Evolutionary conservation across 2,888 invertebrate genomes (phyloP).

Genomic region (Calameuta filiformis): DNA sequence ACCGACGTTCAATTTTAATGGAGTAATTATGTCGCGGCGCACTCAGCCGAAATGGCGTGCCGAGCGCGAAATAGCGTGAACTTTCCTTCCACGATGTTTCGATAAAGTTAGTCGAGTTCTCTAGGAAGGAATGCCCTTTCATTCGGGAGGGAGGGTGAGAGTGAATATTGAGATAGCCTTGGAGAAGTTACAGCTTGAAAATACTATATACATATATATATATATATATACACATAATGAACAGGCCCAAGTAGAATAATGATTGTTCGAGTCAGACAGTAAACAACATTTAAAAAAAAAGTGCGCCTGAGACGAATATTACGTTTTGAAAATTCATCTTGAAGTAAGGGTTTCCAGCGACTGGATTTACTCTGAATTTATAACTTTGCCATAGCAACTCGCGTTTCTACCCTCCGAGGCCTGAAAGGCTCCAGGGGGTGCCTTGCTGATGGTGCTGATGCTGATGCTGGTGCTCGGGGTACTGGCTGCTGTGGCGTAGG

Average conservation of each 20-base stretch:
- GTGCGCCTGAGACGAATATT: background rate
- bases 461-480: constrained; percentile 8
- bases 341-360: background rate
- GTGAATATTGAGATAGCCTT: background rate
- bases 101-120: background rate
- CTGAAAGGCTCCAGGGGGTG: constrained; percentile 12
- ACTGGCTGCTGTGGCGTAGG: constrained; percentile 23
- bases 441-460: constrained; percentile 3
- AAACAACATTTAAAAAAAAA: background rate
- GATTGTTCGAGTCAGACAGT: background rate
- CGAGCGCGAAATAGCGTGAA: background rate
- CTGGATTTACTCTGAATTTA: constrained; percentile 22
- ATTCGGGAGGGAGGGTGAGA: background rate
- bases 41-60: constrained; percentile 11
- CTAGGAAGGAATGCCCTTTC: background rate
- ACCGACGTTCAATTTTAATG: constrained; percentile 46
- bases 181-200: background rate
- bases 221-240: background rate
- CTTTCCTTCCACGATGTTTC: background rate
- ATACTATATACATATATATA: background rate
- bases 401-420: constrained; percentile 16
- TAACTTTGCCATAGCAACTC: constrained; percentile 26
- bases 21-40: constrained; percentile 42
- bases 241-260: background rate
- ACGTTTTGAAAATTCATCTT: background rate